A percentile compares a stretch with the other conserved stretches of the same genome.
These are phyloP conservation scores for Eilema griseolum DNA, from an alignment of 2,888 invertebrate species.

Conservation along the genomic window DNA sequence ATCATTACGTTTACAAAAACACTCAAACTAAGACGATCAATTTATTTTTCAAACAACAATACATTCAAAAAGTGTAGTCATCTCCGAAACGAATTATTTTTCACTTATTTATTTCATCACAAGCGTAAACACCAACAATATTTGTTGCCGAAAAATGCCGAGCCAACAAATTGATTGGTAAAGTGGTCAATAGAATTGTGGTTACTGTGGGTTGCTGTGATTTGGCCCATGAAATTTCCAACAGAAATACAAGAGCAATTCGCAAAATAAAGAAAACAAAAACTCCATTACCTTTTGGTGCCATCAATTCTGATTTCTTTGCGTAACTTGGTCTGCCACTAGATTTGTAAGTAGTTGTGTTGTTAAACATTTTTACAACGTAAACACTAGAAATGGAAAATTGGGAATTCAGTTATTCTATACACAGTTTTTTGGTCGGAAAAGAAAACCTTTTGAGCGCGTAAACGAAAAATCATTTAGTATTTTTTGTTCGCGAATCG, in stretches of 20 bases:
- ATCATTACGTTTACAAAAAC: constrained; percentile 5
- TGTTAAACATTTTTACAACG: constrained; percentile 69
- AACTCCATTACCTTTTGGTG: constrained; percentile 62
- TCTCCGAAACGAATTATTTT: constrained; percentile 4
- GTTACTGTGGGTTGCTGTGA: constrained; percentile 56
- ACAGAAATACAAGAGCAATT: constrained; percentile 43
- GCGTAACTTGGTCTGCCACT: constrained; percentile 55
- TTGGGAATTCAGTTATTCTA: constrained; percentile 39
- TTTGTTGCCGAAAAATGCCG: constrained; percentile 46
- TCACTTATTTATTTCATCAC: background rate
- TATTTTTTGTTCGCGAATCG: constrained; percentile 52
- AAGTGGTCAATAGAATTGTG: constrained; percentile 65
- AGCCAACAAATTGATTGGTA: constrained; percentile 57
- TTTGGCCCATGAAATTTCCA: constrained; percentile 58
- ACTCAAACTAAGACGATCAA: background rate
- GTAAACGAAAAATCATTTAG: constrained; percentile 23
- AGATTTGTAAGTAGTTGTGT: constrained; percentile 67
- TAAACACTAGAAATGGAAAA: constrained; percentile 25
- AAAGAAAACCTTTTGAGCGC: constrained; percentile 43
- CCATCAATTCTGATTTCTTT: constrained; percentile 52
- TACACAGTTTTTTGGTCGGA: constrained; percentile 46
- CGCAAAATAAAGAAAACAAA: constrained; percentile 45
- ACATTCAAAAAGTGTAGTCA: background rate
- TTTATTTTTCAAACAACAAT: background rate
- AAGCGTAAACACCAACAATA: constrained; percentile 29